phyloP scores from a whole-genome alignment of 2,888 invertebrate genomes.

The Aspidapion aeneum region DNA sequence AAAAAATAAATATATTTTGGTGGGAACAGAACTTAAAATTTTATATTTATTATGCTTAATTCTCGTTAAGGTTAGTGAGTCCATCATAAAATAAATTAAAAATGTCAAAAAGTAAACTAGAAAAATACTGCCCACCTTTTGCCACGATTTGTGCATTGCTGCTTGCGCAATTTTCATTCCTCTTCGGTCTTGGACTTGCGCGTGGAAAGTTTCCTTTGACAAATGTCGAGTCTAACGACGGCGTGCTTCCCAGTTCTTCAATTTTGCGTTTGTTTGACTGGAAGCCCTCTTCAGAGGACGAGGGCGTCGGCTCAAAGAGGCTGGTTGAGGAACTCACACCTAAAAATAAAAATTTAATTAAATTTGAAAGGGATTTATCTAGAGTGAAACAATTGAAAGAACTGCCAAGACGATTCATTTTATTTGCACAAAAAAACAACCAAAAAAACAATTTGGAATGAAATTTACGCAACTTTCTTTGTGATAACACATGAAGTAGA shows the following conservation, averaged over 20 bases:
- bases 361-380: not conserved
- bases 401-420: too few species aligned
- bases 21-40: too few species aligned
- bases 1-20: too few species aligned
- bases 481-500: too few species aligned
- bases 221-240: constrained; percentile 22
- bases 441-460: too few species aligned
- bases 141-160: constrained; percentile 32
- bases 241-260: constrained; percentile 24
- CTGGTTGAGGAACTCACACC: constrained; percentile 30
- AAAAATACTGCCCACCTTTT: constrained; percentile 43
- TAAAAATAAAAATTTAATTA: constrained; percentile 5
- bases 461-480: too few species aligned
- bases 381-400: not conserved
- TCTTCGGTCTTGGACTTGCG: not conserved
- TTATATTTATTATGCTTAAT: not conserved
- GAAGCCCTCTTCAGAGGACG: not conserved
- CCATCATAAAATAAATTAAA: constrained; percentile 28
- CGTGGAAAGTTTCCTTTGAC: not conserved
- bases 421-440: too few species aligned
- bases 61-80: constrained; percentile 19
- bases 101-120: constrained; percentile 35
- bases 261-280: constrained; percentile 22
- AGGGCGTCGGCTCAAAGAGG: constrained; percentile 7
- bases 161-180: constrained; percentile 21